Evolutionary conservation across 2,113 vertebrate species (phyloP).

Genomic region (Vombatus ursinus): DNA sequence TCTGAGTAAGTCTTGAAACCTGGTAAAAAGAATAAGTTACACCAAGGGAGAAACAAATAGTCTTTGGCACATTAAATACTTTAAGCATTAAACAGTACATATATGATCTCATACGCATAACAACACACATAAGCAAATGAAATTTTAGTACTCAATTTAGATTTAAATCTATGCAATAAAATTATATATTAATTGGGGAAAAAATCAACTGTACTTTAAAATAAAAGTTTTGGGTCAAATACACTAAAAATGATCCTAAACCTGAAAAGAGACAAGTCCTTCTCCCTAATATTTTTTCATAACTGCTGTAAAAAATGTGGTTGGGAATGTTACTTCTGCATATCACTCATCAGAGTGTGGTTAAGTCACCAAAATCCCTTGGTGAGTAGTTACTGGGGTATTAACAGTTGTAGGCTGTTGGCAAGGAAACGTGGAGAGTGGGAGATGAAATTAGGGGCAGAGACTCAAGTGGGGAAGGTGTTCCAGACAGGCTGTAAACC

Average conservation of each 20-base stretch:
- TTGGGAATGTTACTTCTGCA: too few species aligned
- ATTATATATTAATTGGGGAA: background rate
- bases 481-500: too few species aligned
- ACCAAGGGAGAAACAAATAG: conserved; percentile 53
- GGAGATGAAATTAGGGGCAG: too few species aligned
- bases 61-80: conserved; percentile 53
- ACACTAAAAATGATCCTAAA: background rate
- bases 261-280: conserved; percentile 19
- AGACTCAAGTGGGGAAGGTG: too few species aligned
- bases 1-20: conserved; percentile 95
- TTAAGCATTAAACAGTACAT: background rate
- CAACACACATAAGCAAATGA: background rate
- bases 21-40: conserved; percentile 69
- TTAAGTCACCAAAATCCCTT: too few species aligned
- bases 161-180: background rate
- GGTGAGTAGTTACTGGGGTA: too few species aligned
- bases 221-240: background rate
- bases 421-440: too few species aligned
- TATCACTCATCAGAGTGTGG: too few species aligned
- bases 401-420: too few species aligned
- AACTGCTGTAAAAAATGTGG: background rate
- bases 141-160: conserved; percentile 2
- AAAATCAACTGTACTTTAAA: background rate
- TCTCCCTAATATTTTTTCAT: background rate
- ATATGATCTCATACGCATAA: background rate